Percentiles rank a stretch among this genome's conserved stretches.
Conservation (phyloP, 2,113 vertebrate genomes). For the Cyprinus carpio region DNA sequence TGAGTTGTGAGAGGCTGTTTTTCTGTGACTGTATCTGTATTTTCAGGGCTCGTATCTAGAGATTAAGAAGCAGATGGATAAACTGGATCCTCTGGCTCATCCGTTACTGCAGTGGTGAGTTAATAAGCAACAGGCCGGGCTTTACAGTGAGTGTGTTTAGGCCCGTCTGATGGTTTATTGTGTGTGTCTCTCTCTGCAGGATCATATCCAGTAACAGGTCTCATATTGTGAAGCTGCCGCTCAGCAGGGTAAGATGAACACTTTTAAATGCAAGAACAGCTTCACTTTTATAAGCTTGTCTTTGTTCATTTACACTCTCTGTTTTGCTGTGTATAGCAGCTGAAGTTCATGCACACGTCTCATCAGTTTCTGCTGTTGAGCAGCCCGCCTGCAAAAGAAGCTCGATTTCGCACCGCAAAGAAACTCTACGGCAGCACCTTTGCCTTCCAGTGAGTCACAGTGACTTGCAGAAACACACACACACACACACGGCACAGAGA, state of each 20-base stretch:
- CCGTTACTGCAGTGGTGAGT: conserved; percentile 94
- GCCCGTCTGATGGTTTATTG: neutral
- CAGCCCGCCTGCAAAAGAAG: conserved; percentile 97
- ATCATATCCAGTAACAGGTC: conserved; percentile 99
- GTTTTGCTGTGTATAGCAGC: conserved; percentile 83
- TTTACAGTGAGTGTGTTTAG: neutral
- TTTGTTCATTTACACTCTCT: conserved; percentile 9
- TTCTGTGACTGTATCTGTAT: conserved; percentile 32
- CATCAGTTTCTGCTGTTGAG: conserved; percentile 99
- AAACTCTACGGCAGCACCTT: conserved; percentile 99
- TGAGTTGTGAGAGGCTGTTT: neutral
- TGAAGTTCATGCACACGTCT: conserved; percentile 99
- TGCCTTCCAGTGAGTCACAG: conserved; percentile 92
- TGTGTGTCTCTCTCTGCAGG: conserved; percentile 73
- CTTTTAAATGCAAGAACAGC: neutral
- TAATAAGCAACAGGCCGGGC: neutral
- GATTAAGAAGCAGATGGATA: conserved; percentile 99
- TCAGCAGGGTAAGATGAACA: conserved; percentile 89
- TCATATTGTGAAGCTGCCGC: conserved; percentile 98
- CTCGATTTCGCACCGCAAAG: conserved; percentile 97
- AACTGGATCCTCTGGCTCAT: conserved; percentile 93
- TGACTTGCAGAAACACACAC: neutral
- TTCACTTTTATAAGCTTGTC: neutral
- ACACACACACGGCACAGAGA: neutral
- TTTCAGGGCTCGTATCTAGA: conserved; percentile 95